Conservation (phyloP, 2,113 vertebrate genomes). For the Saimiri boliviensis region DNA sequence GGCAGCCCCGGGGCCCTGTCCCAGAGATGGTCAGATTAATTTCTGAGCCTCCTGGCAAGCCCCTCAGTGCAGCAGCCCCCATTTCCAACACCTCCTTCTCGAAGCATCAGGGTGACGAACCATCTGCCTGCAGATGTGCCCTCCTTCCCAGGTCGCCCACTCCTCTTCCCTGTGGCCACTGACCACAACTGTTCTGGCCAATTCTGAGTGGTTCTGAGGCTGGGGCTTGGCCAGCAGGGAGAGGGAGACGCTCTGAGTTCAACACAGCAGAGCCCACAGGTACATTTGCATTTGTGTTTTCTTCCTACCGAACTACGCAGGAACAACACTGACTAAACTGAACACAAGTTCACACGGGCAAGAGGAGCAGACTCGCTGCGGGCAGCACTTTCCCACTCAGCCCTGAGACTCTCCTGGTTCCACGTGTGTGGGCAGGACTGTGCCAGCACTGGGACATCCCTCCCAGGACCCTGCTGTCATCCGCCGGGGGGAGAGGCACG, state of each 20-base stretch:
- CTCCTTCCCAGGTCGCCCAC: rapidly evolving
- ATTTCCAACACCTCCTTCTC: not conserved
- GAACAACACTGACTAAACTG: not conserved
- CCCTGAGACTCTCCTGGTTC: not conserved
- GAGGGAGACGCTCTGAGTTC: rapidly evolving
- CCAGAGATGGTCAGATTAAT: not conserved
- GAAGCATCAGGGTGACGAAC: rapidly evolving
- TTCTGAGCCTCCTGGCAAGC: not conserved
- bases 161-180: too few species aligned
- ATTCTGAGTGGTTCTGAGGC: too few species aligned
- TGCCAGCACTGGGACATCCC: not conserved
- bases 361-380: rapidly evolving
- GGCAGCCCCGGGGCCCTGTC: not conserved
- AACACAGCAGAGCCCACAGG: rapidly evolving
- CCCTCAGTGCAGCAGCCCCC: rapidly evolving
- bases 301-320: too few species aligned
- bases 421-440: rapidly evolving
- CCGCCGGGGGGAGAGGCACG: not conserved
- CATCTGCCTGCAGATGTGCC: not conserved
- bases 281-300: rapidly evolving
- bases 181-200: not conserved
- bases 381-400: not conserved
- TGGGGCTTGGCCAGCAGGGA: not conserved
- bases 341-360: rapidly evolving
- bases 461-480: not conserved